Conservation (phyloP, 2,797 vertebrate genomes). For the Adrianichthys oophorus region DNA sequence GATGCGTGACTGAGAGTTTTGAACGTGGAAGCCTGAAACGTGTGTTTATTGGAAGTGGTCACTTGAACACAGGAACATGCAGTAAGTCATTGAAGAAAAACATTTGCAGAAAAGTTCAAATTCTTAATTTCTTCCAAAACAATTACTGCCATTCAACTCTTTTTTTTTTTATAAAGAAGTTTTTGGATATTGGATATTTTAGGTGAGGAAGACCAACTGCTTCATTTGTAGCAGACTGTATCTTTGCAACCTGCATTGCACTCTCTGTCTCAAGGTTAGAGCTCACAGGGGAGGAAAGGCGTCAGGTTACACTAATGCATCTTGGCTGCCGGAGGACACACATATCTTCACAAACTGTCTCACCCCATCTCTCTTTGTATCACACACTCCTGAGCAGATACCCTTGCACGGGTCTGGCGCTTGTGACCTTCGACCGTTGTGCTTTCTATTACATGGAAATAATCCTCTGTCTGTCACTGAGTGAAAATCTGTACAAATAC, state of each 20-base stretch:
- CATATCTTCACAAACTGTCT: slow-evolving; percentile 58
- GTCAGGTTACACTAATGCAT: slow-evolving; percentile 76
- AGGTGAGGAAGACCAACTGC: slow-evolving; percentile 44
- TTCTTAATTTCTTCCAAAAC: too few relatives aligned
- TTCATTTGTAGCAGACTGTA: slow-evolving; percentile 42
- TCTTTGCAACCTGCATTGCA: slow-evolving; percentile 61
- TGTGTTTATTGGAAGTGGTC: too few relatives aligned
- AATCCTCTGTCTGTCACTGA: too few relatives aligned
- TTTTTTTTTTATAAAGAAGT: not conserved
- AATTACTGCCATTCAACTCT: not conserved
- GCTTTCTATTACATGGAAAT: too few relatives aligned
- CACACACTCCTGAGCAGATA: slow-evolving; percentile 47
- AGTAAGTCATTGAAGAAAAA: too few relatives aligned
- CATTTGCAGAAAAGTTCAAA: too few relatives aligned
- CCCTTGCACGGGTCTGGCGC: slow-evolving; percentile 39
- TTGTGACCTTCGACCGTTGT: slow-evolving; percentile 25
- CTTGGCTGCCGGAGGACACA: slow-evolving; percentile 71
- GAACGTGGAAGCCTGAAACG: too few relatives aligned
- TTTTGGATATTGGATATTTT: slow-evolving; percentile 37
- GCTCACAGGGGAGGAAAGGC: slow-evolving; percentile 62
- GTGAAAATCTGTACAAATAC: too few relatives aligned
- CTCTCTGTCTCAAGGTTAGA: slow-evolving; percentile 70
- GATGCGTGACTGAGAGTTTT: too few relatives aligned
- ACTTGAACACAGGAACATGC: too few relatives aligned
- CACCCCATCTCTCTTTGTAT: slow-evolving; percentile 44